phyloP scores from a whole-genome alignment of 1,140 invertebrate species.

The Aphis gossypii region DNA sequence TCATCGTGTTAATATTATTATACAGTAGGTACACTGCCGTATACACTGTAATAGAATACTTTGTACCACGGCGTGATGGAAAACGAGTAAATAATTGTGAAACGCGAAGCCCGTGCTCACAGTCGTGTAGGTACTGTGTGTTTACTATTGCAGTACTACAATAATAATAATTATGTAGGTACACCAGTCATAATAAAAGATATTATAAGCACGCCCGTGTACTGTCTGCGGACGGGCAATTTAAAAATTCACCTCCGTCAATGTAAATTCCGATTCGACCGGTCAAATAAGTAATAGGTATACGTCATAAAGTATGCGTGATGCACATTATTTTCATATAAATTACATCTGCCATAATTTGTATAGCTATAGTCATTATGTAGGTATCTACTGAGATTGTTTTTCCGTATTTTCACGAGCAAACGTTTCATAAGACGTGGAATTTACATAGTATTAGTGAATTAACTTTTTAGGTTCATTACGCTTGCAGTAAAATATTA shows the following conservation, averaged over 20 bases:
- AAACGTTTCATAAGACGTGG: not conserved
- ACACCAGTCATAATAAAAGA: too few relatives aligned
- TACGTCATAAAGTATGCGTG: too few relatives aligned
- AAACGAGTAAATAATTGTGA: constrained; percentile 1
- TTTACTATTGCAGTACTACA: not conserved
- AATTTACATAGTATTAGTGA: not conserved
- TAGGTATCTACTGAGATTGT: not conserved
- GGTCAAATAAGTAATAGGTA: too few relatives aligned
- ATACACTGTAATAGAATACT: too few relatives aligned
- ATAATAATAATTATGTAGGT: not conserved
- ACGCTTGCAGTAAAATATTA: not conserved
- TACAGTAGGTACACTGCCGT: too few relatives aligned
- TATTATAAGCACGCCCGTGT: not conserved
- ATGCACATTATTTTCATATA: not conserved
- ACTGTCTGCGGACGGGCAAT: not conserved
- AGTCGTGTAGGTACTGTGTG: not conserved
- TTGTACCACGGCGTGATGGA: not conserved
- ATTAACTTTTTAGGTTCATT: not conserved
- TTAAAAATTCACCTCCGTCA: not conserved
- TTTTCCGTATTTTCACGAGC: not conserved
- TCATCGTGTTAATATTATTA: too few relatives aligned
- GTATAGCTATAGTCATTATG: not conserved
- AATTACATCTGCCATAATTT: not conserved
- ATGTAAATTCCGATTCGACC: not conserved
- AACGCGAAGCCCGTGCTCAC: not conserved